A percentile compares a stretch with the other conserved stretches of the same genome.
Evolutionary conservation across 1,140 invertebrate genomes (phyloP).

Genomic region (Nasonia vitripennis): DNA sequence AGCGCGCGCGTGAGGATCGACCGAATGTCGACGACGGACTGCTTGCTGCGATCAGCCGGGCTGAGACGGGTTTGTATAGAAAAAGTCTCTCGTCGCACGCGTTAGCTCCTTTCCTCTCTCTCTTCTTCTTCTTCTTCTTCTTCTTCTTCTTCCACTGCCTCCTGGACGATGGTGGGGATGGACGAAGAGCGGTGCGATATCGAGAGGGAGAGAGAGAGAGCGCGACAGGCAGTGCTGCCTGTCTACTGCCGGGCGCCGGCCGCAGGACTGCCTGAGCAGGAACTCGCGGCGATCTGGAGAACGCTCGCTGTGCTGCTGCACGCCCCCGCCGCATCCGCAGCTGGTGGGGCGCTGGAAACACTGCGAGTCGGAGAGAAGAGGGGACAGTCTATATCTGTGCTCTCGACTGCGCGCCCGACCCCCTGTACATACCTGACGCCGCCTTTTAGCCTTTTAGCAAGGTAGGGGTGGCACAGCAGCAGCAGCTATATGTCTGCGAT

Average conservation of each 20-base stretch:
- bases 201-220: constrained; percentile 9
- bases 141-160: background rate
- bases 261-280: constrained; percentile 33
- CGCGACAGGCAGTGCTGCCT: background rate
- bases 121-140: background rate
- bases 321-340: background rate
- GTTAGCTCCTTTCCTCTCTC: background rate
- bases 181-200: background rate
- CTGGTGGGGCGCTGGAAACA: background rate
- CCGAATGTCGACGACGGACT: background rate
- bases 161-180: too few species aligned
- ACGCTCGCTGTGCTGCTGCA: background rate
- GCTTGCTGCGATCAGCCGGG: too few species aligned
- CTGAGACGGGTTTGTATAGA: background rate
- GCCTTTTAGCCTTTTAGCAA: background rate
- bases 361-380: constrained; percentile 5
- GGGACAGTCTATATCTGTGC: background rate
- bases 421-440: background rate
- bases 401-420: background rate
- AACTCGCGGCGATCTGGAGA: background rate
- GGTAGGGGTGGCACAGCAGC: background rate
- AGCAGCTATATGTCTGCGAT: too few species aligned
- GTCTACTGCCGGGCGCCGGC: constrained; percentile 18
- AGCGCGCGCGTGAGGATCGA: background rate
- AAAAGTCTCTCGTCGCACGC: background rate